Evolutionary conservation across 2,113 vertebrate species (phyloP).

Genomic region (Tachycineta bicolor): DNA sequence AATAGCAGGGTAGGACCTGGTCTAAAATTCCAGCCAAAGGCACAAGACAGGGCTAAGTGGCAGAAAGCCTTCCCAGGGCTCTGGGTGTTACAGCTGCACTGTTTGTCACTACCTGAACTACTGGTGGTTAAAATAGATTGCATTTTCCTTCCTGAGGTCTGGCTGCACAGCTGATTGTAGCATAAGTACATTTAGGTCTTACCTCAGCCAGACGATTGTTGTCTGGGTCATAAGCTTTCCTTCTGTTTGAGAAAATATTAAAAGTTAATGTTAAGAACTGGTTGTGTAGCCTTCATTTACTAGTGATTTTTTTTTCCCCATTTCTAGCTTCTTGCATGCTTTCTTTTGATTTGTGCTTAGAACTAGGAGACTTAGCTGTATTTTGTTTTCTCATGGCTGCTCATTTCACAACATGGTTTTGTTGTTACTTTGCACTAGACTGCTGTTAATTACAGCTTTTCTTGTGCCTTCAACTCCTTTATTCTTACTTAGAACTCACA

Average conservation of each 20-base stretch:
- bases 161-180: neutral
- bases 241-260: neutral
- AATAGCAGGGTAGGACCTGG: fast-evolving
- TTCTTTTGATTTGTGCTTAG: neutral
- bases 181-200: neutral
- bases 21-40: neutral
- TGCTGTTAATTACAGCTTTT: neutral
- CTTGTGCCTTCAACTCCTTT: neutral
- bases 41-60: fast-evolving
- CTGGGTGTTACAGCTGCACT: neutral
- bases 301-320: fast-evolving
- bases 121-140: neutral
- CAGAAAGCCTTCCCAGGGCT: neutral
- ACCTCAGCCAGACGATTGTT: neutral
- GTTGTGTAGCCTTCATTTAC: neutral
- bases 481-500: neutral
- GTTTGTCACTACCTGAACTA: neutral
- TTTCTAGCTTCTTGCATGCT: neutral
- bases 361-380: neutral
- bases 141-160: neutral
- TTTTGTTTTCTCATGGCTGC: neutral
- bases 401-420: neutral
- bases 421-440: neutral
- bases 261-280: neutral
- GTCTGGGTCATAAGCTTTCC: neutral